phyloP scores from a whole-genome alignment of 2,888 invertebrate species.

The Mythimna vitellina region DNA sequence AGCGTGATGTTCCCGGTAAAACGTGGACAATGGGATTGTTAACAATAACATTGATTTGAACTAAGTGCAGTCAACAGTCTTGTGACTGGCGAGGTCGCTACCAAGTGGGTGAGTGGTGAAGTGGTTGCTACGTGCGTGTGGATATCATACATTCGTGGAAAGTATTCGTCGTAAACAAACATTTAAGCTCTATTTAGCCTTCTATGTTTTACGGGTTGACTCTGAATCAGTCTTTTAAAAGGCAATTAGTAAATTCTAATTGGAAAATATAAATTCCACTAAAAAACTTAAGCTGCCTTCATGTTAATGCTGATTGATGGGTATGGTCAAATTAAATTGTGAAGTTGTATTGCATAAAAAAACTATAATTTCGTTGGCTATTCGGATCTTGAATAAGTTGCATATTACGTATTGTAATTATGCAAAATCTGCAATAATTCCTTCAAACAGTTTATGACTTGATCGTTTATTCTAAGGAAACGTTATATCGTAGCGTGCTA shows the following conservation, averaged over 20 bases:
- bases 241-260: slow-evolving; percentile 15
- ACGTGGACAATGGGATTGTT: slow-evolving; percentile 82
- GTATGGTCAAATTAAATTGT: slow-evolving; percentile 7
- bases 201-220: slow-evolving; percentile 12
- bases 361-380: neutral
- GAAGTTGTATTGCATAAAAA: slow-evolving; percentile 15
- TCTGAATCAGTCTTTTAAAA: slow-evolving; percentile 32
- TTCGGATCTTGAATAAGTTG: slow-evolving; percentile 11
- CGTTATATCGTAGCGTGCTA: slow-evolving; percentile 69
- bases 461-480: slow-evolving; percentile 65
- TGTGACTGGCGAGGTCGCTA: slow-evolving; percentile 26
- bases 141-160: too few species aligned
- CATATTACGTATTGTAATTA: slow-evolving; percentile 35
- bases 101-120: slow-evolving; percentile 29
- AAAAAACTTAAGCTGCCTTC: slow-evolving; percentile 16
- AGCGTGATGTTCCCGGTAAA: slow-evolving; percentile 77
- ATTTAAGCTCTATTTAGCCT: neutral
- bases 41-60: slow-evolving; percentile 67
- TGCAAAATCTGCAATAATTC: slow-evolving; percentile 31
- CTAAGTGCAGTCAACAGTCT: slow-evolving; percentile 54
- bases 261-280: slow-evolving; percentile 25
- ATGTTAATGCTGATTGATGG: slow-evolving; percentile 34
- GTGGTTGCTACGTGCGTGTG: slow-evolving; percentile 4
- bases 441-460: slow-evolving; percentile 46
- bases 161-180: slow-evolving; percentile 5